Conservation (phyloP, 2,797 vertebrate genomes). For the Lithobates sylvaticus region DNA sequence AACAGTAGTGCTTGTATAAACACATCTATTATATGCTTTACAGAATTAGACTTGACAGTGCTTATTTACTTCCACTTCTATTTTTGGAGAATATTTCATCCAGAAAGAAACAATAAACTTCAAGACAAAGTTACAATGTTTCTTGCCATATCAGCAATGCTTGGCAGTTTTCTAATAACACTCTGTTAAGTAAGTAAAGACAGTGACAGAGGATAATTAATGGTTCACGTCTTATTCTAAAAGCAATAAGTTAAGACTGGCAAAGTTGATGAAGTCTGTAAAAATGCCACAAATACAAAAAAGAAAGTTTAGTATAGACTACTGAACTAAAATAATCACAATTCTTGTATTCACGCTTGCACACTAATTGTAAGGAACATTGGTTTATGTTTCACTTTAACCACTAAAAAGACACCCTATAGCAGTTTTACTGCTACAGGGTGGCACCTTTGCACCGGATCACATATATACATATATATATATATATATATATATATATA, state of each 20-base stretch:
- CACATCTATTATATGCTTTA: neutral
- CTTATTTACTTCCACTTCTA: neutral
- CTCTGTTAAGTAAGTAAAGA: conserved; percentile 44
- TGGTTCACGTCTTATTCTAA: conserved; percentile 33
- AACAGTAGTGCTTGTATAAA: no score
- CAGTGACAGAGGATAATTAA: conserved; percentile 60
- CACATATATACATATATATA: no score
- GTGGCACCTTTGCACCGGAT: no score
- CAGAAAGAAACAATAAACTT: conserved; percentile 9
- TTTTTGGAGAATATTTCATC: conserved; percentile 14
- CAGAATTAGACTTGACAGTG: neutral
- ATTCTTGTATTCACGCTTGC: no score
- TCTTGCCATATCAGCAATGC: conserved; percentile 62
- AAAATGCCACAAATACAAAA: conserved; percentile 15
- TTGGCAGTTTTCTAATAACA: conserved; percentile 61
- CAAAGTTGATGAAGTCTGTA: conserved; percentile 29
- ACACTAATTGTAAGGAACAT: no score
- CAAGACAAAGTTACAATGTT: conserved; percentile 19
- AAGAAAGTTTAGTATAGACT: neutral
- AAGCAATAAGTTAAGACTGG: conserved; percentile 46
- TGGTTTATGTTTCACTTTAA: no score
- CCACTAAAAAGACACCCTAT: no score
- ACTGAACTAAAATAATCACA: no score
- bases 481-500: no score
- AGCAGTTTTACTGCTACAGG: no score